Base-by-base conservation (phyloP, 1,140 invertebrate genomes). In the Bombus confusus region DNA sequence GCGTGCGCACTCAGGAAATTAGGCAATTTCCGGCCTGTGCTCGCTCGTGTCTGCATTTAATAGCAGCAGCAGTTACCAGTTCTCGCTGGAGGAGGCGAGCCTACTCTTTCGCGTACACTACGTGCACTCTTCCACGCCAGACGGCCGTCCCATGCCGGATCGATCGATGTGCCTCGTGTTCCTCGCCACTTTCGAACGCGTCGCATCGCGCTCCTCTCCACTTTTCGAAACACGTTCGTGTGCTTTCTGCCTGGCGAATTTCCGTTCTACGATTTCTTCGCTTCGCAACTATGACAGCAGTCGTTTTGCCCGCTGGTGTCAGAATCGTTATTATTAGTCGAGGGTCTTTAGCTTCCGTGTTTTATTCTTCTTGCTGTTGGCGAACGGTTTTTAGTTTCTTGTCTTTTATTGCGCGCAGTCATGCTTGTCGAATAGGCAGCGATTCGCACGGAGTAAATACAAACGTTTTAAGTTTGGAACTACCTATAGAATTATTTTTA, bases 1-100 rank as follows among this genome's bases (percentile, higher is more conserved):
- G 94, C 94, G 94, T 92, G 95, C 93, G 93, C 94, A 95, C 92
- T 95, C 94, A 95, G 95, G 95, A 95, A 95, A 95, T 95, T 95
- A 95, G 95, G 94, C 94, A 95, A 95, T 95, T 95, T 95, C 95
- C 94, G 94, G 94, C 80, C 93, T 88, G 94, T 93, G 93, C 94
- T 92, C 93, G 93, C 94, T 94, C 94, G 94, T 95, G 94, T 94
- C 94, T 95, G 93, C 93, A 92, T 94, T 95, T 95, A 95, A 95
- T 94, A 95, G 94, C 93, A 91, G 92, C n/a, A 92, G 91, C 90
- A 93, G 93, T 94, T 94, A 93, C 88, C 88, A 93, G 93, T 92
- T 93, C 69, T 41, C 91, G 92, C 91, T 91, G 82, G 91, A 93
- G 91, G 91, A 91, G 87, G 80, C 84, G 74, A 68, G 37, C 41